Evolutionary conservation across 1,140 invertebrate genomes (phyloP).

Genomic region (Megalopta genalis): DNA sequence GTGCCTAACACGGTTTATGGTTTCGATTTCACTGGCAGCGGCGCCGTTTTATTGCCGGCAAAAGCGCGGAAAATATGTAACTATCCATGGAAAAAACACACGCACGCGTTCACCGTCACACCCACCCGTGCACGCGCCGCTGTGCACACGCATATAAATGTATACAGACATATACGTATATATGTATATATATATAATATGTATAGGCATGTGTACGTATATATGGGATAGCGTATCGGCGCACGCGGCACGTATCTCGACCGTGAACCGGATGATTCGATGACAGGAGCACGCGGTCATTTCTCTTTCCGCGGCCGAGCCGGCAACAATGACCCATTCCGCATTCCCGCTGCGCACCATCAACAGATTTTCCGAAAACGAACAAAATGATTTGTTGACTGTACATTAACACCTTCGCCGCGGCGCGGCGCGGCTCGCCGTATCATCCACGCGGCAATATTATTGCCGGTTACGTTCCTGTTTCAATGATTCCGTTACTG

Average conservation of each 20-base stretch:
- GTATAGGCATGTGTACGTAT: neutral
- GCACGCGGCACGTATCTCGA: slow-evolving; percentile 29
- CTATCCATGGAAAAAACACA: slow-evolving; percentile 28
- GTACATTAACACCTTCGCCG: slow-evolving; percentile 41
- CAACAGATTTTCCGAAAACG: slow-evolving; percentile 52
- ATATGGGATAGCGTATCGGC: slow-evolving; percentile 24
- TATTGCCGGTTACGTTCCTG: slow-evolving; percentile 25
- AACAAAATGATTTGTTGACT: slow-evolving; percentile 52
- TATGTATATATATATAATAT: neutral
- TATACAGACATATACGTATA: too few species aligned
- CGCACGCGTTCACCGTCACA: too few species aligned
- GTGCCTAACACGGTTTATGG: slow-evolving; percentile 31
- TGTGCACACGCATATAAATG: too few species aligned
- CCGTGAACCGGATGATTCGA: slow-evolving; percentile 54
- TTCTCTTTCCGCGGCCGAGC: slow-evolving; percentile 50
- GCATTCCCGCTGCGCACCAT: slow-evolving; percentile 44
- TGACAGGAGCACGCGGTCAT: slow-evolving; percentile 50
- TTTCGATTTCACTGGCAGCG: slow-evolving; percentile 34
- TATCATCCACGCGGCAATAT: slow-evolving; percentile 18
- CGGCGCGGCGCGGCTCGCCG: neutral
- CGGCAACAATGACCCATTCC: slow-evolving; percentile 51
- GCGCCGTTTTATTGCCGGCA: slow-evolving; percentile 28
- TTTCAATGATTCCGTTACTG: slow-evolving; percentile 37
- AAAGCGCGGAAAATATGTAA: slow-evolving; percentile 15
- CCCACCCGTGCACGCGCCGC: too few species aligned